phyloP scores from a whole-genome alignment of 2,888 invertebrate species.

The Monopis laevigella region DNA sequence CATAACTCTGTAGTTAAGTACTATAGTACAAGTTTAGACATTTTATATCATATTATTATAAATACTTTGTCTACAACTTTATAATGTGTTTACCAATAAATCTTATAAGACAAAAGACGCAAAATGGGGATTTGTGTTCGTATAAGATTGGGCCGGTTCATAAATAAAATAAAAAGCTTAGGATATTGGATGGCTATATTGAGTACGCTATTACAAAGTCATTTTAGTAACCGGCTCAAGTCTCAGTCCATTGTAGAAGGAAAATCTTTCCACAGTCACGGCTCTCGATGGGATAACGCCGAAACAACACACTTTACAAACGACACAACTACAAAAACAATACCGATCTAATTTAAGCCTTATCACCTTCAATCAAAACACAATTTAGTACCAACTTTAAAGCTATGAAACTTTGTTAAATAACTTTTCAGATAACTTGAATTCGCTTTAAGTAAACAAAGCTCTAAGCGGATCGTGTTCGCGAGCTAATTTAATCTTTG shows the following conservation, averaged over 20 bases:
- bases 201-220: conserved; percentile 61
- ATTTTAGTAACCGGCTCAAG: conserved; percentile 54
- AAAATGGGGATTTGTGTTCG: conserved; percentile 2
- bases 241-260: conserved; percentile 63
- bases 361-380: conserved; percentile 42
- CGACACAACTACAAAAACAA: conserved; percentile 31
- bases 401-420: conserved; percentile 69
- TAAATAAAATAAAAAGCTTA: conserved; percentile 48
- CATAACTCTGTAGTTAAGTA: too few relatives aligned
- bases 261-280: conserved; percentile 68
- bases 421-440: conserved; percentile 69
- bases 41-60: too few relatives aligned
- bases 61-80: too few relatives aligned
- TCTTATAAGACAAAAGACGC: conserved; percentile 5
- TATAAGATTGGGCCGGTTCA: conserved; percentile 22
- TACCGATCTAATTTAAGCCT: conserved; percentile 46
- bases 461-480: conserved; percentile 59
- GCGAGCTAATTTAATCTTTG: conserved; percentile 63
- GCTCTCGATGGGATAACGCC: conserved; percentile 67
- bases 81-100: too few relatives aligned
- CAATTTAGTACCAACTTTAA: conserved; percentile 52
- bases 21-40: too few relatives aligned
- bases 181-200: conserved; percentile 37
- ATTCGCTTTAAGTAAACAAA: conserved; percentile 61
- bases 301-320: conserved; percentile 35